phyloP scores from a whole-genome alignment of 1,140 invertebrate species.

The Gonioctena quinquepunctata region DNA sequence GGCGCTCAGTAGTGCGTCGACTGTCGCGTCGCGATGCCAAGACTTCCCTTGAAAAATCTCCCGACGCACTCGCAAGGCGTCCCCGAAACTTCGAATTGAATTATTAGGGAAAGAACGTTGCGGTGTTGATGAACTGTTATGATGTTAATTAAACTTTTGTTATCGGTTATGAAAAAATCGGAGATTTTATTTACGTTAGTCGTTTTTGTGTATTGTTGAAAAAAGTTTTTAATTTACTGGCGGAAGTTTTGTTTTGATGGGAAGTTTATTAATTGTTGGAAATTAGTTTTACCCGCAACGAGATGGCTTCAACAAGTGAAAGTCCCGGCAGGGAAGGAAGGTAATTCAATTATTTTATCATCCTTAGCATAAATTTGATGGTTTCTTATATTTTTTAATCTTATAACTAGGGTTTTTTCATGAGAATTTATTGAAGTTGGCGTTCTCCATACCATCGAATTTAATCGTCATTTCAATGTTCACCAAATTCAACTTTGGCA shows the following conservation, averaged over 20 bases:
- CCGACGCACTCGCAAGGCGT: background rate
- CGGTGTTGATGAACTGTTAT: background rate
- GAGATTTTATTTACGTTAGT: background rate
- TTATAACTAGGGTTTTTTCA: too few relatives aligned
- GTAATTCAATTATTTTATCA: too few relatives aligned
- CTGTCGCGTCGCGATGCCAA: constrained; percentile 34
- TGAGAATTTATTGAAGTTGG: too few relatives aligned
- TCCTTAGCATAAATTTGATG: too few relatives aligned
- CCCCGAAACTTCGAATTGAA: background rate
- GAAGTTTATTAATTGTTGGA: constrained; percentile 12
- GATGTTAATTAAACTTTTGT: background rate
- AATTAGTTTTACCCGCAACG: constrained; percentile 1
- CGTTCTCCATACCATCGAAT: too few relatives aligned
- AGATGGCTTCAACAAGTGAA: constrained; percentile 39
- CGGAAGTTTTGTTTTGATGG: background rate
- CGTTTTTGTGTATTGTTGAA: constrained; percentile 6
- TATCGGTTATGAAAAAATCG: background rate
- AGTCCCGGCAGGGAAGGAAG: constrained; percentile 31
- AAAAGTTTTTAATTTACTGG: background rate
- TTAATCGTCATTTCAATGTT: too few relatives aligned
- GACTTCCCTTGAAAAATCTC: constrained; percentile 9
- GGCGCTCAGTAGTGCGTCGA: constrained; percentile 39
- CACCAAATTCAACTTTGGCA: too few relatives aligned
- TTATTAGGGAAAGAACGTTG: background rate
- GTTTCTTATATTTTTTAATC: too few relatives aligned